These are phyloP conservation scores for Pantherophis vulpinus DNA, from an alignment of 2,797 vertebrate genomes.

Conservation along the genomic window DNA sequence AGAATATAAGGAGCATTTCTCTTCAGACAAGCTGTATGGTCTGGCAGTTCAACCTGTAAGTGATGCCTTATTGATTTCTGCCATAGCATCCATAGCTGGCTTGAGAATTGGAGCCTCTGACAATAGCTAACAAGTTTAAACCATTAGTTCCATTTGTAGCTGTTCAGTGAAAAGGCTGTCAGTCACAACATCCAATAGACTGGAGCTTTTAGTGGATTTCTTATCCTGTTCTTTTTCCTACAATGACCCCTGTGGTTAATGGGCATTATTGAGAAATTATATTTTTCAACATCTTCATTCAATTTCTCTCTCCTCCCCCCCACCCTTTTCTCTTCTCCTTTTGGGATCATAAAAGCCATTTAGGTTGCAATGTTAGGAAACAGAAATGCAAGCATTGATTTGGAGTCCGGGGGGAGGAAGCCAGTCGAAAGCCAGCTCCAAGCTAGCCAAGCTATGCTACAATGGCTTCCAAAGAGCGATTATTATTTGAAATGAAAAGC, in stretches of 20 bases:
- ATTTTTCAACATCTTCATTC: conserved; percentile 65
- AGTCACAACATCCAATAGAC: conserved; percentile 65
- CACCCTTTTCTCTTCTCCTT: conserved; percentile 48
- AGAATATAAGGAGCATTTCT: conserved; percentile 65
- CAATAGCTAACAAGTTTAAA: conserved; percentile 81
- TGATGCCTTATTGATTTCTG: conserved; percentile 74
- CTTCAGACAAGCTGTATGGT: conserved; percentile 71
- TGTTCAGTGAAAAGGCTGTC: conserved; percentile 73
- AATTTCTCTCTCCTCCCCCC: conserved; percentile 48
- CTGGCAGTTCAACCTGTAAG: conserved; percentile 70
- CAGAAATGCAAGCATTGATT: conserved; percentile 57
- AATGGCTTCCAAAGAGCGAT: conserved; percentile 30
- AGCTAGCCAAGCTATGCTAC: conserved; percentile 45
- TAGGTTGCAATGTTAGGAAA: conserved; percentile 71
- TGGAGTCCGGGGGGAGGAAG: conserved; percentile 54
- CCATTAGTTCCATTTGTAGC: conserved; percentile 78
- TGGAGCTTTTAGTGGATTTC: conserved; percentile 74
- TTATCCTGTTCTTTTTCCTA: conserved; percentile 71
- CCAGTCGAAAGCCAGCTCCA: conserved; percentile 32
- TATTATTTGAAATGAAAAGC: conserved; percentile 34
- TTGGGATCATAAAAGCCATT: conserved; percentile 70
- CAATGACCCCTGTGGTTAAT: conserved; percentile 73
- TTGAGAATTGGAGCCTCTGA: conserved; percentile 74
- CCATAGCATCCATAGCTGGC: conserved; percentile 68
- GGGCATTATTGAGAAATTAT: conserved; percentile 68